Conservation (phyloP, 2,113 vertebrate genomes). For the Gorsachius goisagi region DNA sequence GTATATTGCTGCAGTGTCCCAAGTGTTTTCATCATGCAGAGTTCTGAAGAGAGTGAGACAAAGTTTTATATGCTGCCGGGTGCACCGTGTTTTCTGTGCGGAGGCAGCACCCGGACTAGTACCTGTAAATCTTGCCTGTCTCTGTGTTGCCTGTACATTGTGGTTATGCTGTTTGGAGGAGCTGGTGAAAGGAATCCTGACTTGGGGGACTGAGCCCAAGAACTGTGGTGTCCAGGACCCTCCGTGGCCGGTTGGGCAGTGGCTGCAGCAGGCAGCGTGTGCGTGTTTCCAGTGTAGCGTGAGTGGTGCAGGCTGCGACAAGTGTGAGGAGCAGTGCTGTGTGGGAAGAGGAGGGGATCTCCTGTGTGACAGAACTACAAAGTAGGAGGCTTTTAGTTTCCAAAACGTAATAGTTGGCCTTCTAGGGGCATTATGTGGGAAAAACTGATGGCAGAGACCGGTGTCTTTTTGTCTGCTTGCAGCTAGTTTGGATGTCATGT, state of each 20-base stretch:
- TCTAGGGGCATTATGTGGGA: not conserved
- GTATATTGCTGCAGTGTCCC: not conserved
- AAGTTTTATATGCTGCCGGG: not conserved
- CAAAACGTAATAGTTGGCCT: not conserved
- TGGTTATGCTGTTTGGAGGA: not conserved
- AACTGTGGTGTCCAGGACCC: not conserved
- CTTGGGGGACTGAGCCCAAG: not conserved
- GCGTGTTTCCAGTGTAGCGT: fast-evolving
- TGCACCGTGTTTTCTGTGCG: fast-evolving
- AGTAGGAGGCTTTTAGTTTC: not conserved
- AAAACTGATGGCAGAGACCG: not conserved
- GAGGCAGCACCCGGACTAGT: not conserved
- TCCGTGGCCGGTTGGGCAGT: not conserved
- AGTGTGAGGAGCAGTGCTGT: not conserved
- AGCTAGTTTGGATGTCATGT: not conserved
- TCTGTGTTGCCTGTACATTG: not conserved
- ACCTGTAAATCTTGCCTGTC: too few species aligned
- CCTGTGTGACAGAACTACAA: not conserved
- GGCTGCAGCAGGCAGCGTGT: not conserved
- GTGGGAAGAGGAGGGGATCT: not conserved
- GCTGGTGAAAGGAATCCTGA: not conserved
- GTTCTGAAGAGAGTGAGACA: not conserved
- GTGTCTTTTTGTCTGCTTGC: not conserved
- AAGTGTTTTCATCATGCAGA: not conserved
- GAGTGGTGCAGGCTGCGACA: not conserved